Evolutionary conservation across 2,888 invertebrate species (phyloP), one percentile per base, ranked within the genome.

Genomic region (Apamea monoglypha): DNA sequence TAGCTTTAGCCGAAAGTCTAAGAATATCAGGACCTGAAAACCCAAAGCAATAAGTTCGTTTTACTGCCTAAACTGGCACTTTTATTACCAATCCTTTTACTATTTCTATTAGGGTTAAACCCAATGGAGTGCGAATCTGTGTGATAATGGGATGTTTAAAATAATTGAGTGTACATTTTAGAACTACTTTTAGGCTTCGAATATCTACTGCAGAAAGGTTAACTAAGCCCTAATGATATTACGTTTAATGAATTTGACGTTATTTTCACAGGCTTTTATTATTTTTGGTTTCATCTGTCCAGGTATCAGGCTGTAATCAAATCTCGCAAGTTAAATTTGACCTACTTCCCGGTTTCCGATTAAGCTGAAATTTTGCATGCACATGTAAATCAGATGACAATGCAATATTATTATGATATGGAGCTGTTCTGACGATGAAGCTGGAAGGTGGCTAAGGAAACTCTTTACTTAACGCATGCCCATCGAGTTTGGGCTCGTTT

Each of bases 81-180:
- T 89, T 87, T 89, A 89, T 77, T 80, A 29, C 77, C 88, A 79
- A 87, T 88, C 80, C 80, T 87, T 87, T 88, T 66, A 68, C 78
- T 70, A 78, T 89, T 84, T 87, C 56, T 53, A 61, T 63, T 53
- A 79, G 78, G 85, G 80, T 78, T 68, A 40, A 74, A 76, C 75
- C 71, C 73, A 75, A 79, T 87, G 78, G 75, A 3, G 56, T 81
- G 76, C 25, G 1, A 56, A 56, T 56, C 25, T 10, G 25, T 56
- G 56, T 12, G 76, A 78, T 81, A 87, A 72, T 81, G 80, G 78
- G 61, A 67, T n/a, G 67, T 82, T 87, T 32, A 36, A 73, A 87
- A 73, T 74, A 83, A 74, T 75, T 75, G 29, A 73, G 68, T 59
- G 40, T 56, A 73, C 44, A 66, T 47, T 74, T 74, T 82, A 21